phyloP scores from a whole-genome alignment of 2,113 vertebrate genomes.

The cat (Felis catus) region DNA sequence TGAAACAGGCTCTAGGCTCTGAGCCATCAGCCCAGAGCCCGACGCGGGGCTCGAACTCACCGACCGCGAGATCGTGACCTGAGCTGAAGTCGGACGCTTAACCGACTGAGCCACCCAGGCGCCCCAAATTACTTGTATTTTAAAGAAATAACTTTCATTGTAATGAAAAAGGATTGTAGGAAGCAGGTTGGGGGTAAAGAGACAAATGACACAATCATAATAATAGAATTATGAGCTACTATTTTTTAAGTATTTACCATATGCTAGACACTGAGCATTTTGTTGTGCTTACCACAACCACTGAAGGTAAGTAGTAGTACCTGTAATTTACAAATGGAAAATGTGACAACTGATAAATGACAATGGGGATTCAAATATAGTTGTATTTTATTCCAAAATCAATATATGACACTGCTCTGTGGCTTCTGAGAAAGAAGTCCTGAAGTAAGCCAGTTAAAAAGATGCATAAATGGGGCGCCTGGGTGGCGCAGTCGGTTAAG shows the following conservation, averaged over 20 bases:
- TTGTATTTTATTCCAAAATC: not conserved
- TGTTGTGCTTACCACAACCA: not conserved
- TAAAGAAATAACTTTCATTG: not conserved
- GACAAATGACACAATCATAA: not conserved
- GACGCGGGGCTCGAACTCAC: too few relatives aligned
- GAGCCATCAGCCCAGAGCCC: too few relatives aligned
- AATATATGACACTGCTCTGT: not conserved
- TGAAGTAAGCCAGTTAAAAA: not conserved
- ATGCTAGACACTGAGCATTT: not conserved
- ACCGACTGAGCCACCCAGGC: too few relatives aligned
- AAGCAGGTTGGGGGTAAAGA: not conserved
- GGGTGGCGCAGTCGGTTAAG: too few relatives aligned
- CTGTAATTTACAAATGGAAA: not conserved
- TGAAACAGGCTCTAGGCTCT: too few relatives aligned
- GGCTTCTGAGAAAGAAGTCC: not conserved
- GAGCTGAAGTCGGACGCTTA: too few relatives aligned
- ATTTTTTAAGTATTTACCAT: not conserved
- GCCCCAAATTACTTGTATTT: not conserved
- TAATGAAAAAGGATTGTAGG: not conserved
- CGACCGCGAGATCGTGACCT: too few relatives aligned
- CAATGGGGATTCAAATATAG: not conserved
- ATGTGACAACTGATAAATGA: not conserved
- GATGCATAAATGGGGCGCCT: not conserved
- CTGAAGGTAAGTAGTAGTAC: not conserved
- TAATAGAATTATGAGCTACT: not conserved